phyloP scores from a whole-genome alignment of 2,888 invertebrate genomes.

The Tetrapedia diversipes region DNA sequence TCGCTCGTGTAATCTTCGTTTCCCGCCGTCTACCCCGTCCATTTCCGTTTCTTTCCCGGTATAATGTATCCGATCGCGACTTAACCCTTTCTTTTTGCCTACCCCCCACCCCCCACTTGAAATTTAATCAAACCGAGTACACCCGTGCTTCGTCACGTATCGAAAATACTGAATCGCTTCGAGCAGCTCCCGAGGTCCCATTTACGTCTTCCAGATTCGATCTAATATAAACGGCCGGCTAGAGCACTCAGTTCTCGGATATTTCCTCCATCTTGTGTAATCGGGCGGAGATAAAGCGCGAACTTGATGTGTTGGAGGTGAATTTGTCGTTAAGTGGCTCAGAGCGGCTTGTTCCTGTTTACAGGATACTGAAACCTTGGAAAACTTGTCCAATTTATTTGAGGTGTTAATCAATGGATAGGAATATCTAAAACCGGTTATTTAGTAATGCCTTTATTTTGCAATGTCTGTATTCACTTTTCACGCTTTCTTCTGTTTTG shows the following conservation, averaged over 20 bases:
- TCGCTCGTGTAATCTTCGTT: conserved; percentile 16
- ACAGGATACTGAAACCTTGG: no score
- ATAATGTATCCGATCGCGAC: not conserved
- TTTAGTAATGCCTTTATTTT: no score
- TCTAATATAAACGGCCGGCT: not conserved
- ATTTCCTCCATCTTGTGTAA: not conserved
- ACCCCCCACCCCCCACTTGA: not conserved
- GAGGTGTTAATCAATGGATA: no score
- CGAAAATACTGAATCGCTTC: not conserved
- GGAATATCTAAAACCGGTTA: no score
- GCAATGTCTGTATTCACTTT: no score
- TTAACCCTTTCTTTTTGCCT: not conserved
- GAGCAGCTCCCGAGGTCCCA: not conserved
- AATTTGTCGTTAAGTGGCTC: not conserved
- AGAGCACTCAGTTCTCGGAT: not conserved
- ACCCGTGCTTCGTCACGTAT: not conserved
- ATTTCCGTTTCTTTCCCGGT: conserved; percentile 9
- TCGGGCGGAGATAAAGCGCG: not conserved
- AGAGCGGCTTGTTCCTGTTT: not conserved
- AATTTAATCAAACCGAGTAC: conserved; percentile 17
- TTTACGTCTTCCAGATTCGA: not conserved
- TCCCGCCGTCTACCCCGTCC: not conserved
- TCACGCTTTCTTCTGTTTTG: no score
- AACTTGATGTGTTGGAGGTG: not conserved
- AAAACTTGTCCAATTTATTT: no score